Conservation (phyloP, 2,113 vertebrate genomes). For the Smithornis capensis region DNA sequence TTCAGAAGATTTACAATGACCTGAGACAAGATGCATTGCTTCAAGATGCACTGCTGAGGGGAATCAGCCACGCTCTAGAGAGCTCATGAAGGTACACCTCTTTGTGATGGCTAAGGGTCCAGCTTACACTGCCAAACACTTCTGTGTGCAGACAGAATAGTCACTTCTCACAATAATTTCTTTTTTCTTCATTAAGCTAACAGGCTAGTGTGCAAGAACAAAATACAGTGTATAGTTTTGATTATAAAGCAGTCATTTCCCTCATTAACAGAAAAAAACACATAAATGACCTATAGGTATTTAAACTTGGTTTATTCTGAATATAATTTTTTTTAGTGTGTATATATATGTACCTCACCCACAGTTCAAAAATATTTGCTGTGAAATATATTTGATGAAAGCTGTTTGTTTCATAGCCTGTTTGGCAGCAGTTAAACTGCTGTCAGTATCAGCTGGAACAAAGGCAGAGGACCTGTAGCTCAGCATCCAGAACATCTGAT, state of each 20-base stretch:
- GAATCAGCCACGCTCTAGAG: neutral
- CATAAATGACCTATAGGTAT: neutral
- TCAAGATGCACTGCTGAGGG: neutral
- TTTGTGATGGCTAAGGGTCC: neutral
- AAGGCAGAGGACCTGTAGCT: neutral
- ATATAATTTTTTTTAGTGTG: neutral
- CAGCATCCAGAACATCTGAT: neutral
- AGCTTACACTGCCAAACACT: neutral
- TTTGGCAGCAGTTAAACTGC: neutral
- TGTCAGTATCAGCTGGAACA: neutral
- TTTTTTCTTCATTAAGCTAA: neutral
- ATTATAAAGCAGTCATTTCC: neutral
- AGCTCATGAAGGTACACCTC: neutral
- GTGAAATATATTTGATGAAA: neutral
- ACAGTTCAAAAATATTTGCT: neutral
- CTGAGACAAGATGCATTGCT: neutral
- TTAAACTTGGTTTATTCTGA: neutral
- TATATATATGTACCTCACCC: neutral
- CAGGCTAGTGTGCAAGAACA: neutral
- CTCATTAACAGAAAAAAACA: neutral
- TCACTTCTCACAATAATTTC: neutral
- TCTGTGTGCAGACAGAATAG: neutral
- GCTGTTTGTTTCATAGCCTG: neutral
- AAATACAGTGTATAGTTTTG: neutral
- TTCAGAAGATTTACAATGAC: neutral